A percentile compares a stretch with the other conserved stretches of the same genome.
phyloP scores from a whole-genome alignment of 2,797 vertebrate genomes.

The Apogon talboti region DNA sequence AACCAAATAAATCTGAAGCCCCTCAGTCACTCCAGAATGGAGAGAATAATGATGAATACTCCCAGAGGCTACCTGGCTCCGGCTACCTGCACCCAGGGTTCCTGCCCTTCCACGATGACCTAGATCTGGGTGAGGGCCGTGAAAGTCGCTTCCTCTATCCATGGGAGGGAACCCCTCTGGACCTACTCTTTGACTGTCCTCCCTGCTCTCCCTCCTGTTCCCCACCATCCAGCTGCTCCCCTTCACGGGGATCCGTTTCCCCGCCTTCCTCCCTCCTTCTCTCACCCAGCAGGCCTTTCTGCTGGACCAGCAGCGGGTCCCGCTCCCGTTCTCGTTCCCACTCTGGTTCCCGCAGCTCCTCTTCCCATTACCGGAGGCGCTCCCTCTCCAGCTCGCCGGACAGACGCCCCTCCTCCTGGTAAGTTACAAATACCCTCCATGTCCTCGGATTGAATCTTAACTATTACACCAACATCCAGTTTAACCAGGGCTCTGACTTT shows the following conservation, averaged over 20 bases:
- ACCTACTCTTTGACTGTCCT: slow-evolving; percentile 92
- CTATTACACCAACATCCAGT: slow-evolving; percentile 36
- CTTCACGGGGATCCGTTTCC: slow-evolving; percentile 93
- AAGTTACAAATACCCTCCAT: slow-evolving; percentile 56
- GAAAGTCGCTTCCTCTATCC: slow-evolving; percentile 90
- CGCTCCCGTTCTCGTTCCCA: slow-evolving; percentile 89
- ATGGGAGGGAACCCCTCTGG: slow-evolving; percentile 94
- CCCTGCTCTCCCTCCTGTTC: slow-evolving; percentile 93
- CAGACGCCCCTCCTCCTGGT: slow-evolving; percentile 93
- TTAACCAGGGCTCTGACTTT: slow-evolving; percentile 40
- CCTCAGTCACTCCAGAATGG: slow-evolving; percentile 84
- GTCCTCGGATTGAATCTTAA: slow-evolving; percentile 47
- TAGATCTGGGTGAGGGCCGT: slow-evolving; percentile 80
- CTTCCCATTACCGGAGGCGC: slow-evolving; percentile 90
- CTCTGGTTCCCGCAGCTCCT: slow-evolving; percentile 91
- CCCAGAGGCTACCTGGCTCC: slow-evolving; percentile 67
- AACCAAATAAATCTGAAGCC: slow-evolving; percentile 78
- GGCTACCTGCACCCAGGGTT: slow-evolving; percentile 88
- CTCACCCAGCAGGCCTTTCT: slow-evolving; percentile 77
- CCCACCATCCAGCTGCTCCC: slow-evolving; percentile 93
- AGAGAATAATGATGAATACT: slow-evolving; percentile 83
- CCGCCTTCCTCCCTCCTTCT: slow-evolving; percentile 91
- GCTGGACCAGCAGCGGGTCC: slow-evolving; percentile 77
- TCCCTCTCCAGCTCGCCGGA: slow-evolving; percentile 96
- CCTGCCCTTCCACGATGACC: slow-evolving; percentile 92